Base-by-base conservation (phyloP, 2,797 vertebrate species). In the Pachyuromys duprasi region DNA sequence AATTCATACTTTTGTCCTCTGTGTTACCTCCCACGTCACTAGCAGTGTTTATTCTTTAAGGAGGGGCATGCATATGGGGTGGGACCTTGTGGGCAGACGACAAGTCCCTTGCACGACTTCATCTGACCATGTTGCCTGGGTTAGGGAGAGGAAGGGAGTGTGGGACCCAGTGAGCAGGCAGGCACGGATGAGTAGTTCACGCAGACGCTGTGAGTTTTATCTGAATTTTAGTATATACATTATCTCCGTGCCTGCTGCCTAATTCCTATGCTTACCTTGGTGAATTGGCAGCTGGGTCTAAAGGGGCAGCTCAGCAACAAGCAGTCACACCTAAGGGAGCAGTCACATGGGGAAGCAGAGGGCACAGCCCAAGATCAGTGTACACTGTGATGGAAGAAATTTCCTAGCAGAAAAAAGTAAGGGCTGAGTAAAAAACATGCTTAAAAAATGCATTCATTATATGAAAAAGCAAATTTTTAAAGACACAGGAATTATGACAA, bases 381-480 rank as follows among this genome's bases (percentile, higher is more conserved):
- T 83, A 17, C 49, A 70, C 78, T 55, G 18, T 39, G 62, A 75
- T 8, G 31, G 72, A 91, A 82, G 26, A 75, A 86, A 78, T 78
- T 8, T 5, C n/a, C 62, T 91, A 39, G n/a, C 39, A 63, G 26
- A 92, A 94, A 95, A 79, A 90, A 96, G 72, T 93, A 79, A 72
- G n/a, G 14, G 3, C 65, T 63, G 17, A 62, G 76, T 93, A n/a
- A 96, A 62, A 81, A 39, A 4, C 31, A 24, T 81, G 12, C 33
- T 79, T 97, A 67, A 88, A 81, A 97, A 93, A 57, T 94, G 55
- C 24, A 36, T 90, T 92, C 89, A 53, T 86, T 89, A 53, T 91
- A 36, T 80, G 63, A 92, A 89, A 62, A 88, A 69, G 39, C 1
- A 31, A 5, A 11, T 49, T 49, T 28, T 11, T 94, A 53, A 72